Conservation (phyloP, 2,797 vertebrate species). For the Sardinella longiceps region DNA sequence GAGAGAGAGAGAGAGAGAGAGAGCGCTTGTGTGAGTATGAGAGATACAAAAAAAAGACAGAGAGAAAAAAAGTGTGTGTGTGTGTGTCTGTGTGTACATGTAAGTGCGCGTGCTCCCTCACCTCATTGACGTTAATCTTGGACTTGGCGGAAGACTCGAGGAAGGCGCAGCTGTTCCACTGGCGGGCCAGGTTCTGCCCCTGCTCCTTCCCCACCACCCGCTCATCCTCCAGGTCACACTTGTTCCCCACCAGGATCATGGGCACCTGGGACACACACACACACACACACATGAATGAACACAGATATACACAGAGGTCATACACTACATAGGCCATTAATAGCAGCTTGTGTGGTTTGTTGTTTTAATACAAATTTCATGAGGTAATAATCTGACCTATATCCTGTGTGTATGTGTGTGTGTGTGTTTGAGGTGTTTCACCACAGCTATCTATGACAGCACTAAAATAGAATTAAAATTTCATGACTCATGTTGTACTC, state of each 20-base stretch:
- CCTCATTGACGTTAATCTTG: constrained; percentile 92
- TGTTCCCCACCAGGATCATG: constrained; percentile 91
- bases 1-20: too few species aligned
- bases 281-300: neutral
- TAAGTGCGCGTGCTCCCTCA: constrained; percentile 56
- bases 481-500: too few species aligned
- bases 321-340: neutral
- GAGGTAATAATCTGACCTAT: neutral
- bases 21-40: neutral
- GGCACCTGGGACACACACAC: constrained; percentile 75
- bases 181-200: constrained; percentile 88
- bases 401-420: neutral
- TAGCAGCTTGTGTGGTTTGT: neutral
- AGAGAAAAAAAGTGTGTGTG: neutral
- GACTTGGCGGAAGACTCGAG: constrained; percentile 90
- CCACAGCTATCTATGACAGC: too few species aligned
- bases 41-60: too few species aligned
- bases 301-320: neutral
- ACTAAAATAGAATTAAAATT: too few species aligned
- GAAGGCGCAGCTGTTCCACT: constrained; percentile 90
- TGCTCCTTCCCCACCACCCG: constrained; percentile 90
- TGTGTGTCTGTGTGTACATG: neutral
- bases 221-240: constrained; percentile 90
- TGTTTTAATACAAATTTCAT: neutral
- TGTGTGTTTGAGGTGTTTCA: neutral